A percentile compares a stretch with the other conserved stretches of the same genome.
These are phyloP conservation scores for Neostethus bicornis DNA, from an alignment of 2,797 vertebrate species.

Conservation along the genomic window DNA sequence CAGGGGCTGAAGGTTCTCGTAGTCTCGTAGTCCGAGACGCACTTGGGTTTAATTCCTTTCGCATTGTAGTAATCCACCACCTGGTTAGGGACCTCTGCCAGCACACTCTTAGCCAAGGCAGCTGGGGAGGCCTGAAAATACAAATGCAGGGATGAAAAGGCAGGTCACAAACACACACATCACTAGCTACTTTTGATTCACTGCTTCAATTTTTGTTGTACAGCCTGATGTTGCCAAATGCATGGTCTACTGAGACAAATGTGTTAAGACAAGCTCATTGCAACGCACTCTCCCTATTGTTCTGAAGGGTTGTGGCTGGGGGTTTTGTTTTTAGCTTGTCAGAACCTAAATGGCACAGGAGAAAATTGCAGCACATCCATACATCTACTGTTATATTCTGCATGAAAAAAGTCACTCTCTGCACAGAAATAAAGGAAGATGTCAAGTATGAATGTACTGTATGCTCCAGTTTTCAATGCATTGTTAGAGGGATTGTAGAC, in stretches of 20 bases:
- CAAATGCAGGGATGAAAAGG: slow-evolving; percentile 27
- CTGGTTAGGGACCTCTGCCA: slow-evolving; percentile 99
- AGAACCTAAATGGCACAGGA: slow-evolving; percentile 8
- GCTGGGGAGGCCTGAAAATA: slow-evolving; percentile 92
- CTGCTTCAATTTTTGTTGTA: slow-evolving; percentile 24
- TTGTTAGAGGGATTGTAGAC: neutral
- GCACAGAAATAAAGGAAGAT: neutral
- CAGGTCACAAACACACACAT: slow-evolving; percentile 37
- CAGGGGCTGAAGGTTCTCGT: slow-evolving; percentile 95
- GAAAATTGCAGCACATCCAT: slow-evolving; percentile 5
- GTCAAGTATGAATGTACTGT: neutral
- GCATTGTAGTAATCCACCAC: slow-evolving; percentile 99
- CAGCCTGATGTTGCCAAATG: slow-evolving; percentile 37
- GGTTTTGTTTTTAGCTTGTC: slow-evolving; percentile 4
- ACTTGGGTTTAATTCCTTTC: slow-evolving; percentile 98
- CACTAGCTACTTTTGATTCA: slow-evolving; percentile 16
- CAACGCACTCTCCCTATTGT: slow-evolving; percentile 29
- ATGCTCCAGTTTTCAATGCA: neutral
- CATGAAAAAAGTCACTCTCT: neutral
- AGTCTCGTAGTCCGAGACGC: slow-evolving; percentile 94
- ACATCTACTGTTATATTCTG: neutral
- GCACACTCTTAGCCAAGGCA: slow-evolving; percentile 95
- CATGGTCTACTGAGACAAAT: slow-evolving; percentile 40
- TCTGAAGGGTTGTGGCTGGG: slow-evolving; percentile 6
- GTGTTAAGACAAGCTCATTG: slow-evolving; percentile 48